Evolutionary conservation across 2,113 vertebrate genomes (phyloP).

Genomic region (Pelusios castaneus): DNA sequence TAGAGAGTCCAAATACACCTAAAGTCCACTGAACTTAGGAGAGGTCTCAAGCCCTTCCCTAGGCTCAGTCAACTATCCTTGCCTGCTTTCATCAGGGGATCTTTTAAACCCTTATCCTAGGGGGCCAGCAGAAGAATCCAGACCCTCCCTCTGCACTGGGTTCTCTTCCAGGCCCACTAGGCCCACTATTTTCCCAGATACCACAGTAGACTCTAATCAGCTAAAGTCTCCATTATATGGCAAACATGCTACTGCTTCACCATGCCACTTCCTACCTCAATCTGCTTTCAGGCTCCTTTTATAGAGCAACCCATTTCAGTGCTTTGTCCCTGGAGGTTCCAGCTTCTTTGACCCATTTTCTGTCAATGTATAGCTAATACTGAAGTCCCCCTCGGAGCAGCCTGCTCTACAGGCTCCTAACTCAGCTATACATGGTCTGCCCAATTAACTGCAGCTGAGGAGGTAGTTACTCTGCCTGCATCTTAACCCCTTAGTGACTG

Average conservation of each 20-base stretch:
- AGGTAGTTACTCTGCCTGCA: not conserved
- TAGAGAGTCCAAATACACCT: not conserved
- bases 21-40: not conserved
- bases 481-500: not conserved
- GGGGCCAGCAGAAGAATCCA: not conserved
- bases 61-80: not conserved
- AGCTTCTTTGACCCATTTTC: not conserved
- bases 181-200: not conserved
- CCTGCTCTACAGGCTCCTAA: not conserved
- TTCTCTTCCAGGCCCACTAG: not conserved
- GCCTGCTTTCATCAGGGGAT: not conserved
- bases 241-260: not conserved
- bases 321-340: not conserved
- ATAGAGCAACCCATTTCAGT: not conserved
- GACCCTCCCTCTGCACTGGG: not conserved
- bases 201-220: not conserved
- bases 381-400: not conserved
- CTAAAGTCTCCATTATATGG: not conserved
- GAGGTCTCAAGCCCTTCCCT: not conserved
- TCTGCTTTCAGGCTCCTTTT: not conserved
- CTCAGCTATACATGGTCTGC: not conserved
- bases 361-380: not conserved
- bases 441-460: not conserved
- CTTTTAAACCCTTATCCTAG: not conserved
- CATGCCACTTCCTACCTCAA: not conserved